A percentile compares a stretch with the other conserved stretches of the same genome.
Evolutionary conservation across 2,888 invertebrate genomes (phyloP).

Genomic region (Lasius platythorax): DNA sequence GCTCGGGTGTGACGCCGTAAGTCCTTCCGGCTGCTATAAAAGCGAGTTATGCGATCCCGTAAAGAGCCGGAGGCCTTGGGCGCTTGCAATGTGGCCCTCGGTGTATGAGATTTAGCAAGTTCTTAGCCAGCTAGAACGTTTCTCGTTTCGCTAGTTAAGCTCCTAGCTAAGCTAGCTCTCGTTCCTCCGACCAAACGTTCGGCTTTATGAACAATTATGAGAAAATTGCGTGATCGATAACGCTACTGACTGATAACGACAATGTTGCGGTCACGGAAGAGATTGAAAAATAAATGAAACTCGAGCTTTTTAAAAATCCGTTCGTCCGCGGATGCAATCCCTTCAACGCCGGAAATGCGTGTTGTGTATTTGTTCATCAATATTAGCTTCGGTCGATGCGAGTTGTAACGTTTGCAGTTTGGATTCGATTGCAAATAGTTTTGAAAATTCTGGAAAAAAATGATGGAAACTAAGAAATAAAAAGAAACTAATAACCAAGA

Average conservation of each 20-base stretch:
- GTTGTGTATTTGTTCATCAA: not conserved
- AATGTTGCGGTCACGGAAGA: constrained; percentile 8
- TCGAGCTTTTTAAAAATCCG: constrained; percentile 14
- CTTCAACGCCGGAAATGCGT: not conserved
- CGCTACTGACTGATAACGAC: not conserved
- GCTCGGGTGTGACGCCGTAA: constrained; percentile 14
- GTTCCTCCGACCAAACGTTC: constrained; percentile 10
- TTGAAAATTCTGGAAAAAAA: not conserved
- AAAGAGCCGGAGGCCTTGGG: constrained; percentile 38
- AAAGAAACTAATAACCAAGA: not conserved
- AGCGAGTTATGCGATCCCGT: constrained; percentile 43
- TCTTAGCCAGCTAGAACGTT: not conserved
- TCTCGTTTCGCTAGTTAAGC: too few species aligned
- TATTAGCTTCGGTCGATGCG: constrained; percentile 4
- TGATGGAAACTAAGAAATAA: not conserved
- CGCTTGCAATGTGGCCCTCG: not conserved
- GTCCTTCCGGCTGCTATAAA: constrained; percentile 42
- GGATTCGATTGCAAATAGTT: not conserved
- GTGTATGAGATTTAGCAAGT: constrained; percentile 28
- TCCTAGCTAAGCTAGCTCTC: not conserved
- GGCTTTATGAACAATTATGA: constrained; percentile 37
- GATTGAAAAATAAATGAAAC: constrained; percentile 40
- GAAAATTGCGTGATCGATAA: constrained; percentile 37
- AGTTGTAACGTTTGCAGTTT: not conserved
- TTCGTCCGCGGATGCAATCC: not conserved